Percentiles rank a stretch among this genome's conserved stretches.
phyloP scores from a whole-genome alignment of 1,140 invertebrate genomes.

The Geopemphigus sp. region DNA sequence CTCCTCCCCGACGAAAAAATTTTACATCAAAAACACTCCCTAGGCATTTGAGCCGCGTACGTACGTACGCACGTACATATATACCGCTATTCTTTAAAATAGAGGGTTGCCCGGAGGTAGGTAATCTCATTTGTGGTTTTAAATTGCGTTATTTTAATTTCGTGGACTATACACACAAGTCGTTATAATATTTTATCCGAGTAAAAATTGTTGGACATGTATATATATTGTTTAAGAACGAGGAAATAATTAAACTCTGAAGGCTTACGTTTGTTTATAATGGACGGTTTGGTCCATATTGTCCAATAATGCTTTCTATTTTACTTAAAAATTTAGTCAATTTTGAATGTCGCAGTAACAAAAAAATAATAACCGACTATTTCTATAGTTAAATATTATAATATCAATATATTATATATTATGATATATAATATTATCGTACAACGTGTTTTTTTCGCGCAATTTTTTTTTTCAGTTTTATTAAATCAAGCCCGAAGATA shows the following conservation, averaged over 20 bases:
- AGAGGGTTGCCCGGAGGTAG: background rate
- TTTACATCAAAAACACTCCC: constrained; percentile 43
- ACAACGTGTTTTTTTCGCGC: too few relatives aligned
- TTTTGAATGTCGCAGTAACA: too few relatives aligned
- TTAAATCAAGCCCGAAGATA: too few relatives aligned
- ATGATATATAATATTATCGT: too few relatives aligned
- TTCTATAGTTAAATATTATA: too few relatives aligned
- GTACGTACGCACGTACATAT: too few relatives aligned
- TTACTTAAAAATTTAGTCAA: too few relatives aligned
- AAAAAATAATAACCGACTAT: too few relatives aligned
- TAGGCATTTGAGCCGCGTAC: background rate
- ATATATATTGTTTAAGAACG: background rate
- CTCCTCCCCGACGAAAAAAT: constrained; percentile 35
- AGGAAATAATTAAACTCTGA: background rate
- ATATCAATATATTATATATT: too few relatives aligned
- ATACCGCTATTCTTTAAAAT: constrained; percentile 2
- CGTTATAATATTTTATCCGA: background rate
- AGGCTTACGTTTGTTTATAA: background rate
- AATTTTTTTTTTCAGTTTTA: too few relatives aligned
- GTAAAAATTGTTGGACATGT: background rate
- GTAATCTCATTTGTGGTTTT: constrained; percentile 24
- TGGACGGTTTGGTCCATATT: too few relatives aligned
- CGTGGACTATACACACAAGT: background rate
- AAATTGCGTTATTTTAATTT: constrained; percentile 28
- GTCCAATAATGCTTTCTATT: background rate